Evolutionary conservation across 2,113 vertebrate species (phyloP).

Genomic region (Gracilinanus agilis): DNA sequence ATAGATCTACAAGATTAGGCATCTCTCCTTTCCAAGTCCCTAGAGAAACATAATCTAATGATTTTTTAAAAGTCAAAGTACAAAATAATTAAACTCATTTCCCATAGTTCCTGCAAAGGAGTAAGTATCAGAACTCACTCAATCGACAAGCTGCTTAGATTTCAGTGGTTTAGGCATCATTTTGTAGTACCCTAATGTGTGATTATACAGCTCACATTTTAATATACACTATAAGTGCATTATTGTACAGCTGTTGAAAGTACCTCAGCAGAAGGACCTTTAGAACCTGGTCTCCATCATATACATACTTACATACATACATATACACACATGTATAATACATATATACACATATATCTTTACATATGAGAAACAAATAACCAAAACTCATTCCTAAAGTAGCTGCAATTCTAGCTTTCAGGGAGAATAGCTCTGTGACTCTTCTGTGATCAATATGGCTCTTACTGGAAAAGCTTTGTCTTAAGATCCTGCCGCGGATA

Average conservation of each 20-base stretch:
- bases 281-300: conserved; percentile 39
- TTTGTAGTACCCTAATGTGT: conserved; percentile 43
- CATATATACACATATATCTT: too few species aligned
- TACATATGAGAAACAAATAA: conserved; percentile 40
- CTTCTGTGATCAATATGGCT: conserved; percentile 80
- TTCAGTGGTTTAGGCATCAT: conserved; percentile 57
- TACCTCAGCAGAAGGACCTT: conserved; percentile 70
- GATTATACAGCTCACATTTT: conserved; percentile 52
- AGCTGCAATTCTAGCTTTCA: conserved; percentile 74
- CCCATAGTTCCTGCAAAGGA: conserved; percentile 56
- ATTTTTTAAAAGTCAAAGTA: conserved; percentile 69
- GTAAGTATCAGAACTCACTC: conserved; percentile 56
- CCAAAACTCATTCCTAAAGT: conserved; percentile 80
- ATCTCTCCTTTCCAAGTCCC: conserved; percentile 76
- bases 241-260: conserved; percentile 50
- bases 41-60: conserved; percentile 60
- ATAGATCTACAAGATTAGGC: conserved; percentile 74
- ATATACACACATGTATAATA: too few species aligned
- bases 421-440: conserved; percentile 58
- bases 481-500: conserved; percentile 81
- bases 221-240: conserved; percentile 41
- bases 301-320: background rate
- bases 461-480: conserved; percentile 85
- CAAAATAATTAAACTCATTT: conserved; percentile 63
- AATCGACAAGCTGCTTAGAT: conserved; percentile 61